Conservation (phyloP, 2,113 vertebrate species). For the Catharus bicknelli region DNA sequence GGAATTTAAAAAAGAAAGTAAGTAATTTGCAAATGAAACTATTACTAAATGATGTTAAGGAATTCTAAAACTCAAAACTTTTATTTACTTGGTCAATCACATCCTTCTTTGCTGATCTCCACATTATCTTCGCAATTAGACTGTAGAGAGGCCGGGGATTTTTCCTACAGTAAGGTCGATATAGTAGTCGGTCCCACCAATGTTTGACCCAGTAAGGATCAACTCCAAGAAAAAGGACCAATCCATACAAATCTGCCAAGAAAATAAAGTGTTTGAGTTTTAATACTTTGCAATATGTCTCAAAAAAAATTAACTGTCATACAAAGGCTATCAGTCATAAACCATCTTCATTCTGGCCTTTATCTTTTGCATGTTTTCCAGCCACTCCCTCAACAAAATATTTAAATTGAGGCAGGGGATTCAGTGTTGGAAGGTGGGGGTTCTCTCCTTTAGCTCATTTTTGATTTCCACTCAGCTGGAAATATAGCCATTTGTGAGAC, state of each 20-base stretch:
- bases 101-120: conserved; percentile 97
- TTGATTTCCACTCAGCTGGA: neutral
- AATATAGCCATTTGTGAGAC: neutral
- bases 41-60: neutral
- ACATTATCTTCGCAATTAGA: conserved; percentile 88
- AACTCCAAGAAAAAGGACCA: conserved; percentile 93
- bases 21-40: neutral
- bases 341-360: neutral
- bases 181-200: conserved; percentile 96
- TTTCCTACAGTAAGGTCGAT: conserved; percentile 91
- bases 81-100: conserved; percentile 93
- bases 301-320: neutral
- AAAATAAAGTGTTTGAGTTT: neutral
- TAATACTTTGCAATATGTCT: neutral
- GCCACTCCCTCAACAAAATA: neutral
- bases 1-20: neutral
- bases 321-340: neutral
- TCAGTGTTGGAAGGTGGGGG: fast-evolving
- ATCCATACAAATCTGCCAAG: conserved; percentile 89
- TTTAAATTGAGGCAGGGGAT: neutral
- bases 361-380: neutral
- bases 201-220: conserved; percentile 97
- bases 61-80: conserved; percentile 3
- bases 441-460: neutral
- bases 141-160: conserved; percentile 87